Percentiles rank a stretch among this genome's conserved stretches.
Conservation (phyloP, 2,113 vertebrate genomes). For the Hippocampus mohnikei region DNA sequence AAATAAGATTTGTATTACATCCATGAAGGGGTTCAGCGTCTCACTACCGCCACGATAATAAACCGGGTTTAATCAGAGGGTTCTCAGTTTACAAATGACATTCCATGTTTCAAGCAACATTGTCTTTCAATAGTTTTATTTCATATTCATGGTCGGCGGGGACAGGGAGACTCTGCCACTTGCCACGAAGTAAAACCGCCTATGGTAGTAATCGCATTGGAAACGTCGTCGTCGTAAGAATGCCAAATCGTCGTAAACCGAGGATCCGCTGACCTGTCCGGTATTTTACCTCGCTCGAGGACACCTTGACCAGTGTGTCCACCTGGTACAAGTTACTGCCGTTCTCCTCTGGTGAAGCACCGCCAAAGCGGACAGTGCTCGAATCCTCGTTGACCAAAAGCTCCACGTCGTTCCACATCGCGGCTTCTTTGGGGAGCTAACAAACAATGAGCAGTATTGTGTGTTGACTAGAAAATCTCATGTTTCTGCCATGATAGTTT, state of each 20-base stretch:
- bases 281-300: constrained; percentile 76
- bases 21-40: neutral
- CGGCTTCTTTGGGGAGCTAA: constrained; percentile 28
- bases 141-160: too few species aligned
- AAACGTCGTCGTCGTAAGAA: neutral
- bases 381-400: constrained; percentile 86
- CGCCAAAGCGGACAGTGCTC: constrained; percentile 67
- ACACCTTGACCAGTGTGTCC: constrained; percentile 81
- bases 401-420: constrained; percentile 90
- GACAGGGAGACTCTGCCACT: too few species aligned
- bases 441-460: neutral
- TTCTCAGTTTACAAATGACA: too few species aligned
- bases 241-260: neutral
- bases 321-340: constrained; percentile 86
- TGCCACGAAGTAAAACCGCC: too few species aligned
- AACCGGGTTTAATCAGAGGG: neutral
- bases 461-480: neutral
- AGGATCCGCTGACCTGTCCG: neutral
- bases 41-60: neutral
- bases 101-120: too few species aligned
- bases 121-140: too few species aligned
- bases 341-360: constrained; percentile 72
- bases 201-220: too few species aligned
- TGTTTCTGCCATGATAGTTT: neutral
- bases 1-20: neutral